Percentiles rank a stretch among this genome's conserved stretches.
Evolutionary conservation across 1,140 invertebrate species (phyloP).

Genomic region (Papilio xuthus): DNA sequence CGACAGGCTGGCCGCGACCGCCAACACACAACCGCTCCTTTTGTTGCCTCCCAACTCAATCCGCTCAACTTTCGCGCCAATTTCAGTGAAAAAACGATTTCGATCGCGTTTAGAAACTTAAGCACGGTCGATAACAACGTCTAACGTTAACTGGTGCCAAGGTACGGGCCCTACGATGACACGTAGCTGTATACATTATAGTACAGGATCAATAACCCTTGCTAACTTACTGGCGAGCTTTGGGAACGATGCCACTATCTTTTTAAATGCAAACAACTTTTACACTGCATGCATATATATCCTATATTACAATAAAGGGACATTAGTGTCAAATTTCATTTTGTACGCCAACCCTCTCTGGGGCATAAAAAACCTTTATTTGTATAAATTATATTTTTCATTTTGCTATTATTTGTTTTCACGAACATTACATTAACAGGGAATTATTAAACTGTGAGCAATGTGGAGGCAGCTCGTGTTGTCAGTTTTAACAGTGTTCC

Average conservation of each 20-base stretch:
- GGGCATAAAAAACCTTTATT: too few relatives aligned
- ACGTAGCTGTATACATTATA: background rate
- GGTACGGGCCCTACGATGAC: background rate
- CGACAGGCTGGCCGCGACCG: conserved; percentile 64
- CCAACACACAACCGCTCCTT: conserved; percentile 45
- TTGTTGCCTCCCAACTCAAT: conserved; percentile 47
- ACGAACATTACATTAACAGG: too few relatives aligned
- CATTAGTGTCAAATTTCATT: too few relatives aligned
- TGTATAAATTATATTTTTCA: too few relatives aligned
- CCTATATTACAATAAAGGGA: background rate
- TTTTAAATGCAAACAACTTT: background rate
- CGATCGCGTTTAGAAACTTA: conserved; percentile 29
- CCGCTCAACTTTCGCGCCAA: conserved; percentile 56
- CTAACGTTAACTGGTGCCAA: conserved; percentile 23
- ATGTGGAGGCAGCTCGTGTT: too few relatives aligned
- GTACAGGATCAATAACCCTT: conserved; percentile 3
- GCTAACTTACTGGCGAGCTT: background rate
- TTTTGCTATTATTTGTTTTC: too few relatives aligned
- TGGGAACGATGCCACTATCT: background rate
- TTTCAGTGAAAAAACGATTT: conserved; percentile 38
- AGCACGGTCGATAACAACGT: conserved; percentile 31
- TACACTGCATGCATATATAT: background rate
- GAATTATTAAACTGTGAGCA: too few relatives aligned
- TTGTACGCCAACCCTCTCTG: too few relatives aligned
- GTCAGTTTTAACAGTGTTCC: background rate